Evolutionary conservation across 1,140 invertebrate genomes (phyloP).

Genomic region (Oedothorax gibbosus): DNA sequence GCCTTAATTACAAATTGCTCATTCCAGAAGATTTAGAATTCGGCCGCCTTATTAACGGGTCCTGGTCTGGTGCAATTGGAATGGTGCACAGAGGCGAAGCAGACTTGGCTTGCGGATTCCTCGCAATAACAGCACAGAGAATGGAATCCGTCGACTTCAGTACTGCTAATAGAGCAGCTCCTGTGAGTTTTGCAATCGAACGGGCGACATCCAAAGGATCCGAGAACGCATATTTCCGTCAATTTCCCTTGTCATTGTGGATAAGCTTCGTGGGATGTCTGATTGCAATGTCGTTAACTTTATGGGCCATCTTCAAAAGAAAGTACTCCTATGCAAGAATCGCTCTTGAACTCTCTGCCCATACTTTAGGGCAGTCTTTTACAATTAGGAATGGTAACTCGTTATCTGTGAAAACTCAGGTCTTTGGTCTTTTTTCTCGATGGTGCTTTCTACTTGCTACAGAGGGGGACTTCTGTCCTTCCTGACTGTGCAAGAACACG

Average conservation of each 20-base stretch:
- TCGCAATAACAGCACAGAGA: conserved; percentile 13
- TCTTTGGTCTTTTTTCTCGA: not conserved
- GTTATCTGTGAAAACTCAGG: not conserved
- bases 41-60: not conserved
- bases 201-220: not conserved
- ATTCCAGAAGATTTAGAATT: no score
- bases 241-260: conserved; percentile 26
- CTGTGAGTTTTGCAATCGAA: conserved; percentile 12
- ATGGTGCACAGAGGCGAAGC: conserved; percentile 33
- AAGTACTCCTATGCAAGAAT: not conserved
- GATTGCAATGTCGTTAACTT: not conserved
- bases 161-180: conserved; percentile 16
- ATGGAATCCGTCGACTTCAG: not conserved
- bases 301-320: not conserved
- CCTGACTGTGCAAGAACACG: not conserved
- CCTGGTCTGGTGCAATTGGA: conserved; percentile 27
- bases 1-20: no score
- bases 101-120: conserved; percentile 8
- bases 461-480: conserved; percentile 17
- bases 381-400: not conserved
- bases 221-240: not conserved
- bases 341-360: not conserved
- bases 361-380: not conserved
- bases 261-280: not conserved
- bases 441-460: conserved; percentile 13